Conservation (phyloP, 2,888 invertebrate species). For the Spodoptera picta region DNA sequence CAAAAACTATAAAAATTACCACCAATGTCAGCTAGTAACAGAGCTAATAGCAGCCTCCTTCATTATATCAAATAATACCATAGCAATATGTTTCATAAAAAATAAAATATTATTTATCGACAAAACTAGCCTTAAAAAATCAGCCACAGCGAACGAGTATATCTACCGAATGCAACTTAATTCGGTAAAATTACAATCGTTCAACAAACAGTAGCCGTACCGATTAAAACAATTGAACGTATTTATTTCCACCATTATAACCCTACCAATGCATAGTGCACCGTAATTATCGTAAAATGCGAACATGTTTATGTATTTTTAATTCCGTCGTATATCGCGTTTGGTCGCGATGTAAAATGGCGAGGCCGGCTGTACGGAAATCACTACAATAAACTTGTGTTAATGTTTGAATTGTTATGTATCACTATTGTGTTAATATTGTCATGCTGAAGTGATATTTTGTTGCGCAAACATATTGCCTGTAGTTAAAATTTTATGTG, state of each 20-base stretch:
- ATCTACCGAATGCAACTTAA: conserved; percentile 35
- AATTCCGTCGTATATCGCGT: conserved; percentile 80
- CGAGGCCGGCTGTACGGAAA: conserved; percentile 74
- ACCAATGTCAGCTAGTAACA: no score
- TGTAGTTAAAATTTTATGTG: no score
- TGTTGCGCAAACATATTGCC: conserved; percentile 17
- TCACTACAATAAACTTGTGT: conserved; percentile 82
- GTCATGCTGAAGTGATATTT: conserved; percentile 49
- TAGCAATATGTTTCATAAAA: background rate
- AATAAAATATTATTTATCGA: background rate
- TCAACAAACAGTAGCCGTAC: conserved; percentile 50
- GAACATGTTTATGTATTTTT: conserved; percentile 87
- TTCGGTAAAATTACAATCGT: conserved; percentile 51
- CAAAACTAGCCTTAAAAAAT: conserved; percentile 1
- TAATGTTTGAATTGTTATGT: conserved; percentile 68
- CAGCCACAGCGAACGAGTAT: conserved; percentile 12
- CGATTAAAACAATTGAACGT: conserved; percentile 66
- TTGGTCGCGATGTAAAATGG: conserved; percentile 74
- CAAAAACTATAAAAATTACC: no score
- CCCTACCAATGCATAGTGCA: conserved; percentile 79
- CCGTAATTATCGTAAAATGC: conserved; percentile 85
- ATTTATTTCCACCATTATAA: conserved; percentile 78
- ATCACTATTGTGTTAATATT: conserved; percentile 58
- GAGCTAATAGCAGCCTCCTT: no score
- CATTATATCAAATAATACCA: no score